Conservation (phyloP, 1,140 invertebrate species). For the Philopotamus ludificatus region DNA sequence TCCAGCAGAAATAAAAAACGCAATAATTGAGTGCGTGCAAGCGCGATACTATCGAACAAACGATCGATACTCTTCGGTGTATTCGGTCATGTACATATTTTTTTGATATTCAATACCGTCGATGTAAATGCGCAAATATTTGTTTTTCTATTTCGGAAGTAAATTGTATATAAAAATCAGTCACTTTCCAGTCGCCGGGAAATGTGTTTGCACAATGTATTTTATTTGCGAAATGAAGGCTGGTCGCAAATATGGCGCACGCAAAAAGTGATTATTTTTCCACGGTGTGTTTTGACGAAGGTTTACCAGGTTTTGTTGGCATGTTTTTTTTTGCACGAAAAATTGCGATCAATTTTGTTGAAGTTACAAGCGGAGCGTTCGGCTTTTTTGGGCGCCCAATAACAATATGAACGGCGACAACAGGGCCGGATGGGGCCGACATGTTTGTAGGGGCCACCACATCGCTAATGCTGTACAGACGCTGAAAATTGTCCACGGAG, state of each 20-base stretch:
- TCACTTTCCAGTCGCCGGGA: no score
- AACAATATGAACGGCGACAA: neutral
- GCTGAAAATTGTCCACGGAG: no score
- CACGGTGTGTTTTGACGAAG: neutral
- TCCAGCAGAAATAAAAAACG: conserved; percentile 1
- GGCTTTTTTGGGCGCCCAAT: neutral
- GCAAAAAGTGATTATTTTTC: no score
- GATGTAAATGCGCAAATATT: neutral
- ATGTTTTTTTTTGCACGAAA: conserved; percentile 5
- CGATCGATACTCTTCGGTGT: no score
- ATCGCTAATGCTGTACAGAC: no score
- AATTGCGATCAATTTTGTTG: conserved; percentile 12
- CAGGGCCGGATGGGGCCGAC: neutral
- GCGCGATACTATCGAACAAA: neutral
- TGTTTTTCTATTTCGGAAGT: neutral
- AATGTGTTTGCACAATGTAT: no score
- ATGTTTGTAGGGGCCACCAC: conserved; percentile 2
- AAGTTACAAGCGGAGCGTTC: neutral
- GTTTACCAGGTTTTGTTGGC: neutral
- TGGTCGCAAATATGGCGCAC: no score
- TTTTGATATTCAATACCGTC: neutral
- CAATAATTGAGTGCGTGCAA: neutral
- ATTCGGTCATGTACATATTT: no score
- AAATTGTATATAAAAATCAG: no score
- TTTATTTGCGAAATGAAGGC: no score